Evolutionary conservation across 1,140 invertebrate genomes (phyloP).

Genomic region (Melipona quadrifasciata): DNA sequence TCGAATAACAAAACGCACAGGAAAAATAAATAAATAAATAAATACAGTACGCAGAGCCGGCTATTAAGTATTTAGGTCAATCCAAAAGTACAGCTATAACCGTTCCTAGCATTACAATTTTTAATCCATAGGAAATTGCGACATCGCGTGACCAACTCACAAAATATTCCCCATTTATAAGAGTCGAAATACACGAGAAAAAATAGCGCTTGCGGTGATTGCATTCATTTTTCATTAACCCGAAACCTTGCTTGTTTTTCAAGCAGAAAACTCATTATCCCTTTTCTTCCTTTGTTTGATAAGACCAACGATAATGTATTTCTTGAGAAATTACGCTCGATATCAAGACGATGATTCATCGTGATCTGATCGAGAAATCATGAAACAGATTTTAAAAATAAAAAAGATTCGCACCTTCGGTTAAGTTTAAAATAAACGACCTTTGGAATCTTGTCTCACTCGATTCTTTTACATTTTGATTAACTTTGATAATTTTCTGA

Average conservation of each 20-base stretch:
- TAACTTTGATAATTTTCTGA: not conserved
- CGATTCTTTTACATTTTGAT: too few relatives aligned
- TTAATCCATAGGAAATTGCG: conserved; percentile 20
- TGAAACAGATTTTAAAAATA: not conserved
- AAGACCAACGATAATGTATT: not conserved
- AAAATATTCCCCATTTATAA: not conserved
- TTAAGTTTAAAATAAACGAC: not conserved
- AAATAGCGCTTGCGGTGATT: not conserved
- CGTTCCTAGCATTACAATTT: not conserved
- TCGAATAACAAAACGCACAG: not conserved
- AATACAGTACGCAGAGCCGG: not conserved
- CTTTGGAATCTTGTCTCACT: too few relatives aligned
- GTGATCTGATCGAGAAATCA: not conserved
- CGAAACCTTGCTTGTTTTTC: not conserved
- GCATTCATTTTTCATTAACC: conserved; percentile 8
- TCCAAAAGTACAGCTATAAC: not conserved
- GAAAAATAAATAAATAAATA: not conserved
- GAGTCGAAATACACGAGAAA: conserved; percentile 1
- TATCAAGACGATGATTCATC: not conserved
- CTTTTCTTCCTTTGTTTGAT: not conserved
- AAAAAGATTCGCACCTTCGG: not conserved
- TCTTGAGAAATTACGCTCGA: not conserved
- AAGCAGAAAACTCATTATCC: conserved; percentile 4
- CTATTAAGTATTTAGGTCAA: not conserved
- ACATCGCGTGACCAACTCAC: conserved; percentile 23